Base-by-base conservation (phyloP, 1,140 invertebrate species). In the Zaprionus tsacasi region DNA sequence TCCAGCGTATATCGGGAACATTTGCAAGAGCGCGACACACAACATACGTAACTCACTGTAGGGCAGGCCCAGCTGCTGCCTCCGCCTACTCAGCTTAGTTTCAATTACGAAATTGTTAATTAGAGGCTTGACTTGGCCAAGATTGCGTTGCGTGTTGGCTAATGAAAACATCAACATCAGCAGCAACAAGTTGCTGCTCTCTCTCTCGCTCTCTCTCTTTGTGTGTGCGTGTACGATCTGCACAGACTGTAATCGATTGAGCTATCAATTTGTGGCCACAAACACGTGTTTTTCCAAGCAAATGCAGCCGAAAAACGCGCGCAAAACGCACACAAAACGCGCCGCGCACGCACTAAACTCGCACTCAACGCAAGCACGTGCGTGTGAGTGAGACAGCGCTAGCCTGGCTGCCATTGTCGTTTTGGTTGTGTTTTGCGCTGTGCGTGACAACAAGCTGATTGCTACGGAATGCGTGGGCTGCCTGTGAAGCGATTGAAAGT, bases 101-200 rank as follows among this genome's bases (percentile, higher is more conserved):
- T 77, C 83, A 88, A 89, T 88, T 80, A 74, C 74, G 83, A 83
- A 88, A 88, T 68, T 76, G 59, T 83, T 87, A 87, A 88, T 87
- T 88, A 80, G 77, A 80, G 79, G 80, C 73, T 71, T 8, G 30
- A 40, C 36, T 60, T 66, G 35, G 67, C 25, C 27, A 30, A 8
- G 17, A 64, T 73, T 78, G 70, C 78, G 78, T 40, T 40, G 33
- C 48, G 35, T 11, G 67, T 86, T 87, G 80, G 73, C 77, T 82
- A 88, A 87, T 72, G 64, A 80, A 80, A 75, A 66, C 69, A 68
- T 86, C 59, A 74, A 87, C 79, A 12, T 25, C 45, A 25, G 11
- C 45, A 50, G 45, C 45, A 50, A 50, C 45, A 38, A 36, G 56
- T 70, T 69, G 66, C 67, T 61, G 65, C 70, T 68, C 54, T 45